Conservation (phyloP, 2,888 invertebrate species). For the Ophion slaviceki region DNA sequence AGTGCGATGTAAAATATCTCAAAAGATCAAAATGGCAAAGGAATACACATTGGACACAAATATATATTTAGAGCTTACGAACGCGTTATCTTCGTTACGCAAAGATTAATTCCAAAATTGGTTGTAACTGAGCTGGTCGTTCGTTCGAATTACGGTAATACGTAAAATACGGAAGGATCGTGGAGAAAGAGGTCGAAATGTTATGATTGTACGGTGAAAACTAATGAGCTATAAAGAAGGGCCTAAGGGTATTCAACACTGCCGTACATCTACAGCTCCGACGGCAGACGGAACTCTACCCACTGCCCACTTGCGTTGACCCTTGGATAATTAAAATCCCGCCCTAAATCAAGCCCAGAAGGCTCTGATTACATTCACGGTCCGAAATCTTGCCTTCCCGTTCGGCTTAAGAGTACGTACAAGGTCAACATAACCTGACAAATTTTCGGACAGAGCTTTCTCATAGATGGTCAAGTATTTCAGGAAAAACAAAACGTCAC, state of each 20-base stretch:
- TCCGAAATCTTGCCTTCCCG: slow-evolving; percentile 57
- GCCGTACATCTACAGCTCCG: slow-evolving; percentile 28
- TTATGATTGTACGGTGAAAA: slow-evolving; percentile 40
- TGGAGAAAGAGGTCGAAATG: slow-evolving; percentile 3
- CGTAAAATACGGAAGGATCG: slow-evolving; percentile 21
- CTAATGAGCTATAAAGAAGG: slow-evolving; percentile 80
- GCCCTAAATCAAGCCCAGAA: slow-evolving; percentile 79
- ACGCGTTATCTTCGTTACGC: not conserved
- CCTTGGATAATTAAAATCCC: slow-evolving; percentile 81
- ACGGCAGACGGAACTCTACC: slow-evolving; percentile 58
- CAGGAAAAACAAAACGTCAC: no score
- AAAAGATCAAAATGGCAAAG: no score
- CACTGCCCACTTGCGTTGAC: slow-evolving; percentile 72
- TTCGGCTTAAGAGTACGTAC: slow-evolving; percentile 16
- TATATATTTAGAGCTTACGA: not conserved
- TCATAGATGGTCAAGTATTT: no score
- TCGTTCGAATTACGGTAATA: slow-evolving; percentile 13
- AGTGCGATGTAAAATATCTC: no score
- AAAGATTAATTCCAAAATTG: slow-evolving; percentile 4
- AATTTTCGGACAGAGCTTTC: no score
- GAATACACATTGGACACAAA: no score
- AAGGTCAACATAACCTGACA: no score
- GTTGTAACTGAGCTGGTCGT: slow-evolving; percentile 10
- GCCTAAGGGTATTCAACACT: slow-evolving; percentile 49
- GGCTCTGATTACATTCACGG: slow-evolving; percentile 73